Evolutionary conservation across 2,888 invertebrate genomes (phyloP), one percentile per base, ranked within the genome.

Genomic region (Ophion ellenae): DNA sequence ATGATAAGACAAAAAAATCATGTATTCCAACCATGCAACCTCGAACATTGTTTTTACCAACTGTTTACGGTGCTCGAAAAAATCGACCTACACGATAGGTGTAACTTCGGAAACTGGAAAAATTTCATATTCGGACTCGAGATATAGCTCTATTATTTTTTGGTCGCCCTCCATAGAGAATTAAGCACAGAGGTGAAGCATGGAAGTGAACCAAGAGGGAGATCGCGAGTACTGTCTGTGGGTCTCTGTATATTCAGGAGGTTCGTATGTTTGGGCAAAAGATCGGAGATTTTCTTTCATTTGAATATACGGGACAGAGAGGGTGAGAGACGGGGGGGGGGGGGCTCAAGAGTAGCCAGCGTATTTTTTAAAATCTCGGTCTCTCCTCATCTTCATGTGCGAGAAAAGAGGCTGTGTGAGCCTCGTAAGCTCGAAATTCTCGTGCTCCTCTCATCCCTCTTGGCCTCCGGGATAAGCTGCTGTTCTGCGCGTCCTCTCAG

Each of bases 231-330:
- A 6, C 36, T n/a, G 9, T 47, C 20, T 6, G 53, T 66, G 59
- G 11, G 7, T 45, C 40, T 78, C 36, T 36, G 70, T 74, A 57
- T 64, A 20, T 59, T 67, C 64, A 71, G 47, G 64, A 67, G 77
- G 36, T 45, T 28, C 73, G 32, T 81, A 76, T 17, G 67, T 59
- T 85, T 81, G 81, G 45, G 74, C 7, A 75, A 85, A 70, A 53
- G 78, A 81, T 71, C 81, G 70, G 45, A 53, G 70, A 83, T 85
- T 87, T 85, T 85, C 81, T 81, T 69, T 57, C 76, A 85, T 84
- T 85, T 81, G 76, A 85, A 83, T 85, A 81, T 32, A 61, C 53
- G 24, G 2, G 20, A 45, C 11, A 47, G 64, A 64, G 11, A 24
- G 45, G 69, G 11, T 3, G 10, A 2, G 20, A 24, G 2, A 10